Base-by-base conservation (phyloP, 2,888 invertebrate species). In the Philopedon plagiatum region DNA sequence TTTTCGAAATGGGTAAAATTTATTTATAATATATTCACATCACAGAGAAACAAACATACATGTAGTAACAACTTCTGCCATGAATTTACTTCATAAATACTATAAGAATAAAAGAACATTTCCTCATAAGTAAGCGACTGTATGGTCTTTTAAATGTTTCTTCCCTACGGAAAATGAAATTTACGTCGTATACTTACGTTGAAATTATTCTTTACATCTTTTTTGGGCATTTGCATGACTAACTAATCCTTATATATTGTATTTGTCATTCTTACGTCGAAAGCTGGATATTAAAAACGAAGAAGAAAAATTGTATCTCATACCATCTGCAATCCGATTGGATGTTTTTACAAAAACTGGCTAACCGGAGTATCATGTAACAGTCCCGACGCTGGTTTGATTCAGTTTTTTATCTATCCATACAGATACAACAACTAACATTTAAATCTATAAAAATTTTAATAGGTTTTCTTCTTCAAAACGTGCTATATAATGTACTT, bases 1-100 rank as follows among this genome's bases (percentile, higher is more conserved):
- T 26, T 64, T 81, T 83, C 80, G 82, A 85, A 85, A 83, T 83
- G 83, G 84, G 83, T 84, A 85, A 85, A 84, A 85, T 85, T 85
- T 85, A 83, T 85, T 84, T 83, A 18, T 63, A 83, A 85, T 81
- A 81, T 85, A 83, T 84, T 85, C 85, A 85, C 85, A 85, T 85
- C 85, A 85, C 84, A 85, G 84, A 85, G 83, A 85, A 85, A 85
- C 84, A 84, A 84, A 85, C 85, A 85, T 85, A 84, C 85, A 85
- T 83, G 83, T 76, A 78, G 73, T 76, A 84, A 83, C 83, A 83
- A 82, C 81, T 82, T 84, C 83, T 81, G 81, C 82, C 83, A 82
- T 82, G 82, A 83, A 82, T 82, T 82, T 84, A 84, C 82, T 79
- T 84, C 82, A 82, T 83, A 82, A 84, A 85, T 83, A 84, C 82